A percentile compares a stretch with the other conserved stretches of the same genome.
Conservation (phyloP, 1,140 invertebrate species). For the Anastatus disparis region DNA sequence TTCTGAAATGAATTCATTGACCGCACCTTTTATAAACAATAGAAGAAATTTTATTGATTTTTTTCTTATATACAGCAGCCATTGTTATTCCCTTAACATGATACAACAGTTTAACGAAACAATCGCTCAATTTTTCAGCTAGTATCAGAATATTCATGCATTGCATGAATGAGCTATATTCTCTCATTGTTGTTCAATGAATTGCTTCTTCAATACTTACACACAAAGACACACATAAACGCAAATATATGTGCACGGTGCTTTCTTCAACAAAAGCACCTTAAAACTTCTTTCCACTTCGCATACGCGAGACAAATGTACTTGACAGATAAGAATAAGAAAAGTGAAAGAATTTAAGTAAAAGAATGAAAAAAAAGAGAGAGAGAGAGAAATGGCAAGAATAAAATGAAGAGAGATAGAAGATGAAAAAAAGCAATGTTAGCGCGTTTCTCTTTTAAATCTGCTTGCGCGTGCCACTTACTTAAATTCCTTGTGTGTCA, state of each 20-base stretch:
- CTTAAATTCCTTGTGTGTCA: conserved; percentile 25
- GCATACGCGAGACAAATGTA: background rate
- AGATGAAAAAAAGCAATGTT: too few relatives aligned
- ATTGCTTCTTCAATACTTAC: conserved; percentile 28
- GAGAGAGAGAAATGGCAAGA: background rate
- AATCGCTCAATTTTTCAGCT: conserved; percentile 31
- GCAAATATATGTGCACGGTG: too few relatives aligned
- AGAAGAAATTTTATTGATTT: too few relatives aligned
- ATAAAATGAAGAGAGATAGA: background rate
- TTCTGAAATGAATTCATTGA: too few relatives aligned
- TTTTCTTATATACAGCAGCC: too few relatives aligned
- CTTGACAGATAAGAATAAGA: background rate
- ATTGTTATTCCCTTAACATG: background rate
- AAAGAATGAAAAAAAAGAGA: too few relatives aligned
- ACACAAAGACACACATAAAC: too few relatives aligned
- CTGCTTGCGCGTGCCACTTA: conserved; percentile 5
- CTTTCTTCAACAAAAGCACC: conserved; percentile 7
- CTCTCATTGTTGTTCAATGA: conserved; percentile 16
- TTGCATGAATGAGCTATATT: background rate
- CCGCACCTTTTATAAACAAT: too few relatives aligned
- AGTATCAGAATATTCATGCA: too few relatives aligned
- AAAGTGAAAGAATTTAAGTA: too few relatives aligned
- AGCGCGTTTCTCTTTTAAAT: background rate
- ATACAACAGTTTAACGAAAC: background rate
- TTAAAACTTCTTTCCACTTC: background rate